phyloP scores from a whole-genome alignment of 2,888 invertebrate genomes.

The Tribolium freemani region DNA sequence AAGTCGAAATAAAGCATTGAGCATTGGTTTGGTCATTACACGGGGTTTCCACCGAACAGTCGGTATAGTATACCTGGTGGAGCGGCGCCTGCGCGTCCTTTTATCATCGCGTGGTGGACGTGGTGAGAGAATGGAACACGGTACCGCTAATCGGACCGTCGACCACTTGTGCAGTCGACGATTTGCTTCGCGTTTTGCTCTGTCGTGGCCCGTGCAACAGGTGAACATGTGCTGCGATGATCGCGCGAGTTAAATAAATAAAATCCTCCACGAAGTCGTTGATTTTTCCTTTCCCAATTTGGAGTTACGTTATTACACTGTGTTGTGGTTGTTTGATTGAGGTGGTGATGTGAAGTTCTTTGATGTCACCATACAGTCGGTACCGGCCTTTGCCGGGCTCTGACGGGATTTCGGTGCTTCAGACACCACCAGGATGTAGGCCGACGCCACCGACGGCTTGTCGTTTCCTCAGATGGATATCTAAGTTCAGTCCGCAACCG shows the following conservation, averaged over 20 bases:
- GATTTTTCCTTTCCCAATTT: neutral
- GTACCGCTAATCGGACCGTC: constrained; percentile 47
- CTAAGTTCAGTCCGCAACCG: constrained; percentile 70
- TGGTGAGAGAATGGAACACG: constrained; percentile 47
- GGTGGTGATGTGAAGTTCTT: constrained; percentile 44
- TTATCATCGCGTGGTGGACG: constrained; percentile 40
- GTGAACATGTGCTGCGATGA: constrained; percentile 44
- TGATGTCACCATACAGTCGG: constrained; percentile 68
- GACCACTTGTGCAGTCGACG: constrained; percentile 41
- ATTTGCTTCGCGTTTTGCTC: constrained; percentile 28
- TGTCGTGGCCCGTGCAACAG: constrained; percentile 46
- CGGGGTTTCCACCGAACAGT: too few relatives aligned
- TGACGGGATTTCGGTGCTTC: constrained; percentile 57
- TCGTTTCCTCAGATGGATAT: constrained; percentile 71
- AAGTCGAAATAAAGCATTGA: neutral
- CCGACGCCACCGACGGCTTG: constrained; percentile 67
- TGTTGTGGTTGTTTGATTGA: constrained; percentile 13
- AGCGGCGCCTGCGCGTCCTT: constrained; percentile 37
- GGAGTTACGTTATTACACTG: neutral
- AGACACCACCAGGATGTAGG: constrained; percentile 57
- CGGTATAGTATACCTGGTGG: neutral
- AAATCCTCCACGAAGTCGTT: neutral
- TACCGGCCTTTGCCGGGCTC: constrained; percentile 67
- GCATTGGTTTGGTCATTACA: too few relatives aligned
- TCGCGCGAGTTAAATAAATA: neutral